Evolutionary conservation across 2,113 vertebrate species (phyloP).

Genomic region (Barbus barbus): DNA sequence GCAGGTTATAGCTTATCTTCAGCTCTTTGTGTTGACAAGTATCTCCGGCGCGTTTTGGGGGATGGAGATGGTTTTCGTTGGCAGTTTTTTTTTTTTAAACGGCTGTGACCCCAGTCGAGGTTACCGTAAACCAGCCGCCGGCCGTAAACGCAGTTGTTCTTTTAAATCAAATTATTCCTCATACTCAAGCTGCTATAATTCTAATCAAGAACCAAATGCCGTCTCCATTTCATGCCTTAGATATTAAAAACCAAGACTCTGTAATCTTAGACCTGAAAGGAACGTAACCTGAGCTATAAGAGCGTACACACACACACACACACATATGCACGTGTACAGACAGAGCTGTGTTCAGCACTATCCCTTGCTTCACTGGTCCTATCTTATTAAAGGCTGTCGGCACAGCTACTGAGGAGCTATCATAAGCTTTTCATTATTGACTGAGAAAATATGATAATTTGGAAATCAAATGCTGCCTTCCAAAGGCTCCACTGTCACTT

Average conservation of each 20-base stretch:
- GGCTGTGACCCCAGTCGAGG: conserved; percentile 21
- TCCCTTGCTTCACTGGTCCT: conserved; percentile 72
- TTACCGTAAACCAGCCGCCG: conserved; percentile 7
- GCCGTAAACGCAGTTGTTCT: conserved; percentile 3
- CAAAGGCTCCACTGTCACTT: conserved; percentile 75
- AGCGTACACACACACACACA: conserved; percentile 26
- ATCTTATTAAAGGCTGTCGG: conserved; percentile 81
- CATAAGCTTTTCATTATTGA: conserved; percentile 83
- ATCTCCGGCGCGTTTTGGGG: background rate
- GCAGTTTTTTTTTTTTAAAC: background rate
- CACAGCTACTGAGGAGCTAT: conserved; percentile 74
- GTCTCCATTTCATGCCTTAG: conserved; percentile 45
- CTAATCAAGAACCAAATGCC: conserved; percentile 45
- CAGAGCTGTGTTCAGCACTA: conserved; percentile 47
- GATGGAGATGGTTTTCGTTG: conserved; percentile 3
- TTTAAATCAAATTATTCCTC: conserved; percentile 35
- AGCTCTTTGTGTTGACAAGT: conserved; percentile 36
- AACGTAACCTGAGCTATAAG: conserved; percentile 20
- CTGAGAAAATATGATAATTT: conserved; percentile 83
- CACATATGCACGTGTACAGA: conserved; percentile 27
- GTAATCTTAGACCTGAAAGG: conserved; percentile 44
- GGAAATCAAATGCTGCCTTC: conserved; percentile 77
- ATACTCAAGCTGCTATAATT: conserved; percentile 34
- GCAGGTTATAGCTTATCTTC: conserved; percentile 28
- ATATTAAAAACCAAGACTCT: conserved; percentile 44